Conservation (phyloP, 2,888 invertebrate species). For the Tubulanus polymorphus region DNA sequence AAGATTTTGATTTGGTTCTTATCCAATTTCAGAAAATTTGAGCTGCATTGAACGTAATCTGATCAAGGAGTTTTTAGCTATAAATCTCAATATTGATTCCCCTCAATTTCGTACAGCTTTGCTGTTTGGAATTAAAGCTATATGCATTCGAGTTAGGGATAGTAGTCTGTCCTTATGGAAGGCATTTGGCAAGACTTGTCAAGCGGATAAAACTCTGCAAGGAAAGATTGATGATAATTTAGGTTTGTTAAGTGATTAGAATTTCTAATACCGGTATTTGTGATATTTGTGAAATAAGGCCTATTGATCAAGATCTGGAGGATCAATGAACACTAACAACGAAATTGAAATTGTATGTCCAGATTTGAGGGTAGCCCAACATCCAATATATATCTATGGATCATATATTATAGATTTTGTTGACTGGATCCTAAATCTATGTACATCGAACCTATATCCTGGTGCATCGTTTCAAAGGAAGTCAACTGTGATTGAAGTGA, state of each 20-base stretch:
- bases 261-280: neutral
- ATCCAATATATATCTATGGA: too few species aligned
- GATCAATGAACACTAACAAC: too few species aligned
- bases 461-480: conserved; percentile 68
- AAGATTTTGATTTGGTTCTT: too few species aligned
- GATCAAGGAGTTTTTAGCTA: conserved; percentile 31
- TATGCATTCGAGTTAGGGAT: conserved; percentile 43
- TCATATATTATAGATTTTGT: conserved; percentile 43
- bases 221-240: neutral
- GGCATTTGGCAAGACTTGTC: neutral
- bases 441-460: conserved; percentile 56
- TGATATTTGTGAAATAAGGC: neutral
- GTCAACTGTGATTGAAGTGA: conserved; percentile 38
- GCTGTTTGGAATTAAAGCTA: conserved; percentile 32
- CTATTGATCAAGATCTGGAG: neutral
- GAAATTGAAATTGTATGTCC: neutral
- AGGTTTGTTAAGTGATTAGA: neutral
- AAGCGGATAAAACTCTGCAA: too few species aligned
- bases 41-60: conserved; percentile 29
- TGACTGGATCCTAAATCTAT: conserved; percentile 56
- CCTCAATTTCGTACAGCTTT: conserved; percentile 49
- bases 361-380: too few species aligned
- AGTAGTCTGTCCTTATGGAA: conserved; percentile 35
- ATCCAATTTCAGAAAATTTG: conserved; percentile 30
- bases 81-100: conserved; percentile 48